Evolutionary conservation across 2,797 vertebrate species (phyloP).

Genomic region (Melanotaenia nigrans): DNA sequence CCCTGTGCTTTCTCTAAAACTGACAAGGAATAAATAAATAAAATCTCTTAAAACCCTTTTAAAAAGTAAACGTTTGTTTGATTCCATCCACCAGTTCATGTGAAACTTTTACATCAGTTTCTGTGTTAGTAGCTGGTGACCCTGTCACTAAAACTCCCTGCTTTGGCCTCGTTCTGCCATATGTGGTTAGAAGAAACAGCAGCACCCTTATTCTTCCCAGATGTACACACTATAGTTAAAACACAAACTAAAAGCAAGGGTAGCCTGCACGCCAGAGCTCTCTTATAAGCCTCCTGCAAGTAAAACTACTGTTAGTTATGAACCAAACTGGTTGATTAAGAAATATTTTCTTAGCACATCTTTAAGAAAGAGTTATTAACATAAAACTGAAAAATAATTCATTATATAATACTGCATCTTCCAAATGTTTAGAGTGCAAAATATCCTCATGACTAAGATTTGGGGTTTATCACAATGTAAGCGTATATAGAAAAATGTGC

Average conservation of each 20-base stretch:
- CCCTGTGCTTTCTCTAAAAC: slow-evolving; percentile 39
- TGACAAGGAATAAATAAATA: slow-evolving; percentile 24
- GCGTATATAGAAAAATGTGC: neutral
- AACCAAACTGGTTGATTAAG: neutral
- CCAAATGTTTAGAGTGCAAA: neutral
- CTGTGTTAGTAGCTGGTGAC: slow-evolving; percentile 5
- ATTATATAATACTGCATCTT: neutral
- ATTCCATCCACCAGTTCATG: slow-evolving; percentile 30
- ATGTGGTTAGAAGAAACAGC: slow-evolving; percentile 28
- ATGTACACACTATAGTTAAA: slow-evolving; percentile 66
- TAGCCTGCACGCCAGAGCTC: slow-evolving; percentile 4
- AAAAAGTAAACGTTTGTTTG: slow-evolving; percentile 19
- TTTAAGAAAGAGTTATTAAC: neutral
- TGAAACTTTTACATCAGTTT: slow-evolving; percentile 12
- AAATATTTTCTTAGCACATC: neutral
- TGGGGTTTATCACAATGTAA: too few relatives aligned
- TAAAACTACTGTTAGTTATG: neutral
- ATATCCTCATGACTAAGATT: neutral
- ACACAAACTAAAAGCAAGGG: slow-evolving; percentile 38
- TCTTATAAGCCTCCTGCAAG: slow-evolving; percentile 20
- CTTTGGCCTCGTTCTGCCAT: slow-evolving; percentile 53
- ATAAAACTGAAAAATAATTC: neutral
- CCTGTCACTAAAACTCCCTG: slow-evolving; percentile 7
- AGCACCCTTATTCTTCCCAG: slow-evolving; percentile 39
- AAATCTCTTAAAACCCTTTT: slow-evolving; percentile 32